Percentiles rank a stretch among this genome's conserved stretches.
These are phyloP conservation scores for Physocephala rufipes DNA, from an alignment of 2,888 invertebrate species.

Conservation along the genomic window DNA sequence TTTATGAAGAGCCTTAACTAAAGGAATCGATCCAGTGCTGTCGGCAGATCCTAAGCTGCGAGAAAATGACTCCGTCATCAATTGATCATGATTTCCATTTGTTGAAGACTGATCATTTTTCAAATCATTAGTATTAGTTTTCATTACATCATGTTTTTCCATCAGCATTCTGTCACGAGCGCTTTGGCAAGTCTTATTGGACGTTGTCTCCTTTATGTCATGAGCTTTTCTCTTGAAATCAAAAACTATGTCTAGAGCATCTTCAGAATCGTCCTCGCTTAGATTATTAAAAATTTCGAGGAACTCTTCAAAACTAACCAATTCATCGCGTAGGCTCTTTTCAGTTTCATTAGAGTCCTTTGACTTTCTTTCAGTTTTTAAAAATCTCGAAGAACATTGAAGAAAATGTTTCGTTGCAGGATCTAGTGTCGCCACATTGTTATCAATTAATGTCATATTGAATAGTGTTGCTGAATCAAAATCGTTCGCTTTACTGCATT, in stretches of 20 bases:
- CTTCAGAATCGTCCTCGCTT: not conserved
- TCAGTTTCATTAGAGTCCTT: not conserved
- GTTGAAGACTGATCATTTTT: not conserved
- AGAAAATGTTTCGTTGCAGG: constrained; percentile 45
- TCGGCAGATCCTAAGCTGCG: not conserved
- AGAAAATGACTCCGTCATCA: not conserved
- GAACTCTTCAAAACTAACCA: not conserved
- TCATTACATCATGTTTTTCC: not conserved
- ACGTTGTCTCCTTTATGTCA: constrained; percentile 8
- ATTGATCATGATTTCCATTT: not conserved
- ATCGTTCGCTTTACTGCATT: constrained; percentile 44
- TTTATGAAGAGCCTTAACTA: constrained; percentile 46
- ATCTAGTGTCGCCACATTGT: constrained; percentile 45
- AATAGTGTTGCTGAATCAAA: constrained; percentile 40
- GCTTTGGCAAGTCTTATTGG: not conserved
- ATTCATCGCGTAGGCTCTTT: not conserved
- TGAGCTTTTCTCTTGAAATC: not conserved
- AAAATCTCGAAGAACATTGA: constrained; percentile 33
- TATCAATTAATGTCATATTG: constrained; percentile 46
- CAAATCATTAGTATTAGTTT: not conserved
- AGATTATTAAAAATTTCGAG: constrained; percentile 4
- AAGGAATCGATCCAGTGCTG: constrained; percentile 35
- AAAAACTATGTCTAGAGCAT: not conserved
- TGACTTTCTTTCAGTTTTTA: too few relatives aligned
- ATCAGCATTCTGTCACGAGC: not conserved